Conservation (phyloP, 2,797 vertebrate species). For the Phrynocephalus guinanensis region DNA sequence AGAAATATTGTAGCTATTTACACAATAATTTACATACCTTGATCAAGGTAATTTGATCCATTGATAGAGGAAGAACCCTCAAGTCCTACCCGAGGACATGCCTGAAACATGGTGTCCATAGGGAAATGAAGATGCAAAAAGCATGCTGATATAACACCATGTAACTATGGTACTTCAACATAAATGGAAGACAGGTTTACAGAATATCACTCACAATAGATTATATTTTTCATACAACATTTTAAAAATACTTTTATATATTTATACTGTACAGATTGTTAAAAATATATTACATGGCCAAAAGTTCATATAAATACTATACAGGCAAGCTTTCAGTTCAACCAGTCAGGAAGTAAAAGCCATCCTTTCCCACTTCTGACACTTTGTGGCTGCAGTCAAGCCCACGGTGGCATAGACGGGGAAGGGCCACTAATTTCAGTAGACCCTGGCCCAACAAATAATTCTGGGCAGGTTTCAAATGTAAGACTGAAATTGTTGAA, state of each 20-base stretch:
- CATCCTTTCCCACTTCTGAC: neutral
- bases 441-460: neutral
- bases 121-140: neutral
- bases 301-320: conserved; percentile 84
- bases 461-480: conserved; percentile 24
- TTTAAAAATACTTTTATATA: conserved; percentile 82
- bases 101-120: conserved; percentile 10
- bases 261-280: conserved; percentile 73
- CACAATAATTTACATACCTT: conserved; percentile 31
- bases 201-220: conserved; percentile 49
- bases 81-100: conserved; percentile 43
- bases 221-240: conserved; percentile 69
- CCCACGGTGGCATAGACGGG: neutral
- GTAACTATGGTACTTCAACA: conserved; percentile 47
- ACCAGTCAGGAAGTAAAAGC: conserved; percentile 53
- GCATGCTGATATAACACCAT: conserved; percentile 35
- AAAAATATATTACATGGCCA: conserved; percentile 81
- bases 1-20: conserved; percentile 29
- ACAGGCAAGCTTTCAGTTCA: conserved; percentile 74
- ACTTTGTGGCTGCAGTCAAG: neutral
- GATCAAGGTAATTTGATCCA: conserved; percentile 22
- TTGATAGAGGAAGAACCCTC: conserved; percentile 26
- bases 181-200: conserved; percentile 49
- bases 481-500: neutral
- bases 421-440: neutral